Evolutionary conservation across 2,888 invertebrate species (phyloP).

Genomic region (Tachystola acroxantha): DNA sequence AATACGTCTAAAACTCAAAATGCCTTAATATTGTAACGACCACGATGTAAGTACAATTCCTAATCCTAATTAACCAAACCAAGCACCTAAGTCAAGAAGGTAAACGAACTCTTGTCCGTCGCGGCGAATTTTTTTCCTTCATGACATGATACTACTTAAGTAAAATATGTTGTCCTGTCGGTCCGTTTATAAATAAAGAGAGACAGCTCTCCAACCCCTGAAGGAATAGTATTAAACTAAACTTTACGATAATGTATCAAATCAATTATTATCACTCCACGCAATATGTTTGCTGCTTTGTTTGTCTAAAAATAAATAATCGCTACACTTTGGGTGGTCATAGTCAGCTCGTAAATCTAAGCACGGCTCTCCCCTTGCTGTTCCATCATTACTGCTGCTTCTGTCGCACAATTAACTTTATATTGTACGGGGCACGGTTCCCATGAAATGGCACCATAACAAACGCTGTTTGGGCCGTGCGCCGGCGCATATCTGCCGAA

Average conservation of each 20-base stretch:
- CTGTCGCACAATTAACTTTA: conserved; percentile 70
- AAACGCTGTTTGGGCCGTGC: conserved; percentile 30
- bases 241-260: conserved; percentile 14
- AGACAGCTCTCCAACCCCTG: too few species aligned
- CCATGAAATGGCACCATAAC: conserved; percentile 57
- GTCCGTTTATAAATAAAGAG: too few species aligned
- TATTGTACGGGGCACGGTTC: conserved; percentile 65
- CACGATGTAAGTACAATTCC: too few species aligned
- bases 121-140: too few species aligned
- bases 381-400: conserved; percentile 61
- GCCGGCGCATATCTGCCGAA: conserved; percentile 43
- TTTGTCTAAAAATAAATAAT: conserved; percentile 49
- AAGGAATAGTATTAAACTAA: too few species aligned
- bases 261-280: conserved; percentile 26
- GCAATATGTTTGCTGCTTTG: conserved; percentile 69
- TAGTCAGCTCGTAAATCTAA: conserved; percentile 57
- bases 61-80: too few species aligned
- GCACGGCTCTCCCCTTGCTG: conserved; percentile 43
- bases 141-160: too few species aligned
- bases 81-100: too few species aligned
- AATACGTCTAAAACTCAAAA: too few species aligned
- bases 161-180: too few species aligned
- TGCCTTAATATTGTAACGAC: too few species aligned
- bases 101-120: too few species aligned
- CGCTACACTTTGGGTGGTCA: conserved; percentile 57